phyloP scores from a whole-genome alignment of 1,140 invertebrate genomes.

The Andrena cerasifolii region DNA sequence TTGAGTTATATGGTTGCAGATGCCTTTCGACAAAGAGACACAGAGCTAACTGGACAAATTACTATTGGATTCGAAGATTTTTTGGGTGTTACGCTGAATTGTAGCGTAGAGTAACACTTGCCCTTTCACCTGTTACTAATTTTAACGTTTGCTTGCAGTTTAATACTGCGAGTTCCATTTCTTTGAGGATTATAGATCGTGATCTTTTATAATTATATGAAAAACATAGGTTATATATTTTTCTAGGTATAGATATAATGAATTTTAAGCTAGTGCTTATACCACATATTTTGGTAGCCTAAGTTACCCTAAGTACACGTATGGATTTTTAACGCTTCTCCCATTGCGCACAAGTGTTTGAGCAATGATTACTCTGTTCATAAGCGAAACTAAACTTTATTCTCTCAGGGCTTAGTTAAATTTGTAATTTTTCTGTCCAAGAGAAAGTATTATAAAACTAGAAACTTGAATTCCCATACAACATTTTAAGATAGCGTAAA shows the following conservation, averaged over 20 bases:
- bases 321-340: background rate
- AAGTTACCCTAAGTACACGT: background rate
- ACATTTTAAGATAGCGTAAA: no score
- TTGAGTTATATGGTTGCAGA: constrained; percentile 82
- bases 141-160: constrained; percentile 16
- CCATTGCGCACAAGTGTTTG: background rate
- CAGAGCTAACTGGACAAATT: constrained; percentile 89
- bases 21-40: constrained; percentile 89
- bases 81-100: constrained; percentile 88
- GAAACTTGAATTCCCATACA: no score
- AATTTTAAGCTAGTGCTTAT: background rate
- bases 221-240: background rate
- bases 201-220: background rate
- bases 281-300: no score
- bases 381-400: background rate
- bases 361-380: background rate
- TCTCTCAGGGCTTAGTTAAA: no score
- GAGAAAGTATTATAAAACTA: no score
- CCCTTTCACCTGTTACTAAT: constrained; percentile 4
- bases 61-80: constrained; percentile 94
- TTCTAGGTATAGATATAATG: background rate
- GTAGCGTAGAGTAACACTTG: constrained; percentile 84
- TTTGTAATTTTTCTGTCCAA: no score
- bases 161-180: no score
- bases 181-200: background rate